Percentiles rank a stretch among this genome's conserved stretches.
These are phyloP conservation scores for Brenthis daphne DNA, from an alignment of 2,888 invertebrate species.

Conservation along the genomic window DNA sequence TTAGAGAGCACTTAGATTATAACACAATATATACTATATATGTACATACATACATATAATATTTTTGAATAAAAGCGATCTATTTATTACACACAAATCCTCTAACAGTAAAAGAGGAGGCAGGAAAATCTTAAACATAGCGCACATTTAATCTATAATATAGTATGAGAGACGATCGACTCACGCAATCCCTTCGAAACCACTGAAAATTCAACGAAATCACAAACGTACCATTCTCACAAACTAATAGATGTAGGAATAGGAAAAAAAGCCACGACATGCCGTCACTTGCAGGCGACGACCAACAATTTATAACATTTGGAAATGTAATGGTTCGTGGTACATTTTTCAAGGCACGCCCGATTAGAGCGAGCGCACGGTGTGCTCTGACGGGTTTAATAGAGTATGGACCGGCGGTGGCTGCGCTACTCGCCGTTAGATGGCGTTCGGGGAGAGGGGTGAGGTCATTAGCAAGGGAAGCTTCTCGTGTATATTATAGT, in stretches of 20 bases:
- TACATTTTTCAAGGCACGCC: conserved; percentile 53
- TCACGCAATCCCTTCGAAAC: neutral
- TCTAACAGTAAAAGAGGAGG: too few species aligned
- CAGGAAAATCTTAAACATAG: too few species aligned
- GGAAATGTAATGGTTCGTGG: conserved; percentile 47
- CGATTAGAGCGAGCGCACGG: conserved; percentile 42
- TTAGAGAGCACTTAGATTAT: too few species aligned
- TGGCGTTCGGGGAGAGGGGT: conserved; percentile 17
- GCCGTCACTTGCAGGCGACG: conserved; percentile 49
- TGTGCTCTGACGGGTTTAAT: conserved; percentile 34
- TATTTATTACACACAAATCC: too few species aligned
- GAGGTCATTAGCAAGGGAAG: neutral
- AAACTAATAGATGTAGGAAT: conserved; percentile 18
- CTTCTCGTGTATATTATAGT: neutral
- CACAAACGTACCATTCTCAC: neutral
- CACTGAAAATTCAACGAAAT: neutral
- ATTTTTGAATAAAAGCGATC: too few species aligned
- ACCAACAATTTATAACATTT: conserved; percentile 56
- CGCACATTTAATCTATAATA: too few species aligned
- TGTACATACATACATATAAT: too few species aligned
- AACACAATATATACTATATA: too few species aligned
- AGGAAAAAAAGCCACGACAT: conserved; percentile 36
- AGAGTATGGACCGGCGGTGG: conserved; percentile 29
- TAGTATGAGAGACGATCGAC: too few species aligned
- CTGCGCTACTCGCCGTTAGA: conserved; percentile 33